Conservation (phyloP, 2,113 vertebrate genomes). For the Alethe diademata region DNA sequence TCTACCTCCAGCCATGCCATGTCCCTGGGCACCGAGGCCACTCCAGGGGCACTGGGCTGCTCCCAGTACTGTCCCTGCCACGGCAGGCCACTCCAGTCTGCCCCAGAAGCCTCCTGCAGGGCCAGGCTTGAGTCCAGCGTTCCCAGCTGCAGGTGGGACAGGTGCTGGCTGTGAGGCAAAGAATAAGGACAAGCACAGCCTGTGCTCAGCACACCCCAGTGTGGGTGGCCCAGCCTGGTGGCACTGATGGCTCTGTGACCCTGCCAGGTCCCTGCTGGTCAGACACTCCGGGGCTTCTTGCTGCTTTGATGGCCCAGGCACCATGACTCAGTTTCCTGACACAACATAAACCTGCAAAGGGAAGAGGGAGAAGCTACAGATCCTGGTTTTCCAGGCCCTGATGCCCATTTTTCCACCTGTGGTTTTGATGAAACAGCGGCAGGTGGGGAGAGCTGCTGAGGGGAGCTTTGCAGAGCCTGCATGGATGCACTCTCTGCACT, state of each 20-base stretch:
- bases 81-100: not conserved
- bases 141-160: not conserved
- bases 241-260: not conserved
- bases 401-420: not conserved
- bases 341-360: not conserved
- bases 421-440: fast-evolving
- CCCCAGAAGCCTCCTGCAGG: not conserved
- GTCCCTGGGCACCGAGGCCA: not conserved
- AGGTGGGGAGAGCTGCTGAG: not conserved
- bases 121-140: not conserved
- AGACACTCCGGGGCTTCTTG: not conserved
- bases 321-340: not conserved
- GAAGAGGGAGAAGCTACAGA: not conserved
- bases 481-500: not conserved
- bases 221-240: not conserved
- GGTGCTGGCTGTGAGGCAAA: not conserved
- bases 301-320: not conserved
- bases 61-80: not conserved
- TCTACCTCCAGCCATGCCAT: fast-evolving
- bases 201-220: not conserved
- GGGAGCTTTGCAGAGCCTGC: not conserved
- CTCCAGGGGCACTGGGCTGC: not conserved
- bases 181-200: not conserved
- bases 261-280: not conserved
- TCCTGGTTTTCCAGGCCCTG: not conserved